Evolutionary conservation across 2,113 vertebrate species (phyloP), one percentile per base, ranked within the genome.

Genomic region (Vulpes vulpes): DNA sequence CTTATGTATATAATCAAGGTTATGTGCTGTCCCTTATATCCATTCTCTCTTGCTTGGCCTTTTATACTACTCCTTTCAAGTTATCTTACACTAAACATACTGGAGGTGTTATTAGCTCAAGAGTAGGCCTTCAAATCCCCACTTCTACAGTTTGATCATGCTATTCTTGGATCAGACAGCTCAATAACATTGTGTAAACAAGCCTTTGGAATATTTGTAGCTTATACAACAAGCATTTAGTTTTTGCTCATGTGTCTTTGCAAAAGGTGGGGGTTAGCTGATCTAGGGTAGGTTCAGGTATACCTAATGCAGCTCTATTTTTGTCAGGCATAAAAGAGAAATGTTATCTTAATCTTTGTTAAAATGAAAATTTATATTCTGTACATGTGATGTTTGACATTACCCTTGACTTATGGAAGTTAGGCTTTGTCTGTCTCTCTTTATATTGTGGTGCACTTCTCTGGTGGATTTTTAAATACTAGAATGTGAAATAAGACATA

Each of bases 381-480:
- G 91, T 98, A 62, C 51, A 57, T 94, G 97, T 98, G 96, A 98
- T 95, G 97, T 98, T 98, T 97, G 97, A 97, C 96, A 98, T 30
- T 97, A 51, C 92, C n/a, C 98, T 98, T 95, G 98, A 98, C 98
- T 98, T 98, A 98, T 43, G 38, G 38, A 43, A 94, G 97, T 95
- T 97, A 96, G 67, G 96, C 98, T 92, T 98, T 96, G 97, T 96
- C 91, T 86, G 97, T 98, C 97, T 98, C 98, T 98, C 98, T 98
- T 98, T 96, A 96, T 98, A 98, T 98, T 98, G 98, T 98, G 98
- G 98, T 99, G 98, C 99, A 98, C 98, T 98, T 98, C 98, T 97
- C 97, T 98, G 93, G 53, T 1, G 5, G 19, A 79, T 25, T n/a
- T 22, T 79, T 35, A 51, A 17, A 15, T 8, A 98, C 98, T 98